Evolutionary conservation across 2,797 vertebrate genomes (phyloP), one percentile per base, ranked within the genome.

Genomic region (Garrulus glandarius): DNA sequence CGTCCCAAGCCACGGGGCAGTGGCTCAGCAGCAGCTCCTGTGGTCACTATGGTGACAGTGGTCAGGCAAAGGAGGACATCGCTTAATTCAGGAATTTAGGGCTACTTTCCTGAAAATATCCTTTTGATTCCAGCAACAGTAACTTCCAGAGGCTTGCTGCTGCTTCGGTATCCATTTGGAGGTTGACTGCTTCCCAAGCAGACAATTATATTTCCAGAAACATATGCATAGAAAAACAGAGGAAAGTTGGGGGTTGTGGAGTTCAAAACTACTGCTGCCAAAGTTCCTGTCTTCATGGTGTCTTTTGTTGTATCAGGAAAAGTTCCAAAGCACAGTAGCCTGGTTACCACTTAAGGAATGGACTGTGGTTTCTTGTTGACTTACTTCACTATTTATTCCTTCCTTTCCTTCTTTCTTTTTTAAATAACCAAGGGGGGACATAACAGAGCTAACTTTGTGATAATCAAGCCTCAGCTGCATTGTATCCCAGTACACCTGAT

Each of bases 281-380:
- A 78, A 89, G 82, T 93, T 96, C 47, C 82, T 44, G 57, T 69
- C 82, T 89, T 95, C 74, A 44, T 21, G 36, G 46, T 84, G 82
- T 61, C 89, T 83, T 76, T 95, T 85, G 59, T 89, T 90, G 4
- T 19, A 43, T 36, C 63, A 75, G 92, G 89, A 92, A 78, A 85
- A 61, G 61, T 78, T 92, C 82, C 84, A 94, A 78, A 89, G 74
- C 77, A 8, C 2, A 2, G 84, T 77, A 89, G 79, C 87, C 76
- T 88, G 76, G 79, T 71, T 85, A 87, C 75, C 2, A 12, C 87
- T 74, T 30, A 39, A 87, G 37, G 70, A 88, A 94, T 65, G 24
- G 36, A 65, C 64, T 92, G 75, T 4, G 2, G 49, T 65, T 92
- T 85, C 82, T 84, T 78, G 68, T 69, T 93, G 83, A 78, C 60